These are phyloP conservation scores for Karalla daura DNA, from an alignment of 2,797 vertebrate species.

Conservation along the genomic window DNA sequence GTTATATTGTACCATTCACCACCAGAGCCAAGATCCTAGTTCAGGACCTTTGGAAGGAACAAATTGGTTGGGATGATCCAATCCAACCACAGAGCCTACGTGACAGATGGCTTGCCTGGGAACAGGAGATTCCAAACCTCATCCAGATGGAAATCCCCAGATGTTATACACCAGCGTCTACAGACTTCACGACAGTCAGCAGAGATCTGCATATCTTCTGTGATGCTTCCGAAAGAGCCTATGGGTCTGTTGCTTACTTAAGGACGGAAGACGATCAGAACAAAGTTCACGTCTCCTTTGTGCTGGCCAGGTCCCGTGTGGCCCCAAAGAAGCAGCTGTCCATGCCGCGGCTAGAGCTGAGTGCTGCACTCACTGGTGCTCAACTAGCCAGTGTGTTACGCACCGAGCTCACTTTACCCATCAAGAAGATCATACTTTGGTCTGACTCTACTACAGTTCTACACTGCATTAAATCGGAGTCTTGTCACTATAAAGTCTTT, in stretches of 20 bases:
- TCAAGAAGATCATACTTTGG: slow-evolving; percentile 1
- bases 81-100: background rate
- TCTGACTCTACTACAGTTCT: slow-evolving; percentile 22
- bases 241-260: slow-evolving; percentile 18
- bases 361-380: slow-evolving; percentile 12
- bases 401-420: background rate
- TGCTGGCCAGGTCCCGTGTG: background rate
- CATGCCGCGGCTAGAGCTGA: slow-evolving; percentile 19
- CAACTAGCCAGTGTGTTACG: slow-evolving; percentile 9
- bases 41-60: slow-evolving; percentile 4
- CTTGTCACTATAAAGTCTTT: slow-evolving; percentile 19
- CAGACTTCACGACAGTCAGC: background rate
- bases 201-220: slow-evolving; percentile 22
- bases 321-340: slow-evolving; percentile 15
- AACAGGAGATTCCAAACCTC: slow-evolving; percentile 8
- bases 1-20: slow-evolving; percentile 20
- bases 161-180: slow-evolving; percentile 6
- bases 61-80: slow-evolving; percentile 11
- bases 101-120: slow-evolving; percentile 9
- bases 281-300: background rate
- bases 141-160: slow-evolving; percentile 2
- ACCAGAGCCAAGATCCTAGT: slow-evolving; percentile 14
- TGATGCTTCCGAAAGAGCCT: slow-evolving; percentile 6
- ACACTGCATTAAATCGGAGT: background rate
- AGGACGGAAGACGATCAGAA: background rate